These are phyloP conservation scores for Vulpes ferrilata DNA, from an alignment of 2,113 vertebrate genomes.

Conservation along the genomic window DNA sequence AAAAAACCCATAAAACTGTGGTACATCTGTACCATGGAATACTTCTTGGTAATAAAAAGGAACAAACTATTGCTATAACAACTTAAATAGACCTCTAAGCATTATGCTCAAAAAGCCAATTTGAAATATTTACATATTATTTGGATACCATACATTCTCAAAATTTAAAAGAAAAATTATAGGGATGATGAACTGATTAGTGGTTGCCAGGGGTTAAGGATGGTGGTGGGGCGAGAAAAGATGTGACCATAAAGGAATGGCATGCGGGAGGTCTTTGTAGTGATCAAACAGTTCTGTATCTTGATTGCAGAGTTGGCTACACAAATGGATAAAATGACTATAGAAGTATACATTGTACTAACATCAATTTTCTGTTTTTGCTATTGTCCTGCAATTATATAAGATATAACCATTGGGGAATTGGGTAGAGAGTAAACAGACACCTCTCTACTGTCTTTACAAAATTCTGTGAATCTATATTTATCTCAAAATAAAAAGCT, in stretches of 20 bases:
- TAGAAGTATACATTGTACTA: background rate
- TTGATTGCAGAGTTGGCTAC: background rate
- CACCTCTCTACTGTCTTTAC: background rate
- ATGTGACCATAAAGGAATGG: background rate
- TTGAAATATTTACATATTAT: background rate
- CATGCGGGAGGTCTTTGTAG: background rate
- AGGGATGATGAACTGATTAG: background rate
- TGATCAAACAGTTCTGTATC: background rate
- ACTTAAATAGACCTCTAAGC: background rate
- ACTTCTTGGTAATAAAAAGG: background rate
- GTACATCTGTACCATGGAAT: background rate
- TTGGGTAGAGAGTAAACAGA: background rate
- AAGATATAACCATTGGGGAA: constrained; percentile 16
- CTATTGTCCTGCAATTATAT: background rate
- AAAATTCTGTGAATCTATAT: background rate
- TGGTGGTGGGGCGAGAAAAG: background rate
- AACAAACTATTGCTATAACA: background rate
- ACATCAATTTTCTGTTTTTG: background rate
- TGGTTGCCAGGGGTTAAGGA: background rate
- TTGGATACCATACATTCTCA: background rate
- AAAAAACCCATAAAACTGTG: background rate
- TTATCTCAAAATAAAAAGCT: constrained; percentile 36
- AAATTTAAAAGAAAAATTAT: background rate
- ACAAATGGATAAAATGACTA: background rate
- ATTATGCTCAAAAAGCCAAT: background rate